phyloP scores from a whole-genome alignment of 2,113 vertebrate species.

The Sinocyclocheilus grahami region DNA sequence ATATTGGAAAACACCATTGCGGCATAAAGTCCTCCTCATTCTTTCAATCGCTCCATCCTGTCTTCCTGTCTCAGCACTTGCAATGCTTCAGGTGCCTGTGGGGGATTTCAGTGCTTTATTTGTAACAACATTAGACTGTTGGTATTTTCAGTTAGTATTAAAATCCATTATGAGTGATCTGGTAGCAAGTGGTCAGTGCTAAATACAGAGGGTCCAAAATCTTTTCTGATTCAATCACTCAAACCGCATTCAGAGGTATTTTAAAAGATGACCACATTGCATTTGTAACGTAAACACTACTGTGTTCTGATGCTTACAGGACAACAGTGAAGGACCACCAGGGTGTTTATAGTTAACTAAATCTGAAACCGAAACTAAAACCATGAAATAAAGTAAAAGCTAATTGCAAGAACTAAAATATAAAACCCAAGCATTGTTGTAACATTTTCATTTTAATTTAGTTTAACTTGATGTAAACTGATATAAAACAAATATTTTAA shows the following conservation, averaged over 20 bases:
- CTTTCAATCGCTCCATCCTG: background rate
- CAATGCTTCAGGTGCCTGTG: background rate
- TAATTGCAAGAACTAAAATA: no score
- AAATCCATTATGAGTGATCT: background rate
- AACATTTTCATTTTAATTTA: no score
- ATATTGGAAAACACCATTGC: slow-evolving; percentile 41
- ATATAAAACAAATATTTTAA: no score
- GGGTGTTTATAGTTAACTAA: no score
- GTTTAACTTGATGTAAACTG: no score
- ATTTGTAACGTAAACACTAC: background rate
- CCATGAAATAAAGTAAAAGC: no score
- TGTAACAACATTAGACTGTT: background rate
- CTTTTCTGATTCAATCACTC: slow-evolving; percentile 1
- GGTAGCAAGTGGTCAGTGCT: background rate
- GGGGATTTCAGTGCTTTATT: background rate
- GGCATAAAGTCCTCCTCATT: slow-evolving; percentile 6
- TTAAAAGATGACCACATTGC: background rate
- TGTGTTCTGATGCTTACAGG: background rate
- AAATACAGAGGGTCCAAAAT: background rate
- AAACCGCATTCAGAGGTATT: background rate
- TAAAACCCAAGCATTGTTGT: no score
- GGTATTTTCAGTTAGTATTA: background rate
- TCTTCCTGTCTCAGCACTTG: background rate
- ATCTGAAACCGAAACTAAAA: no score
- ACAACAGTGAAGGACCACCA: background rate